Evolutionary conservation across 1,140 invertebrate species (phyloP).

Genomic region (Sycophaga agraensis): DNA sequence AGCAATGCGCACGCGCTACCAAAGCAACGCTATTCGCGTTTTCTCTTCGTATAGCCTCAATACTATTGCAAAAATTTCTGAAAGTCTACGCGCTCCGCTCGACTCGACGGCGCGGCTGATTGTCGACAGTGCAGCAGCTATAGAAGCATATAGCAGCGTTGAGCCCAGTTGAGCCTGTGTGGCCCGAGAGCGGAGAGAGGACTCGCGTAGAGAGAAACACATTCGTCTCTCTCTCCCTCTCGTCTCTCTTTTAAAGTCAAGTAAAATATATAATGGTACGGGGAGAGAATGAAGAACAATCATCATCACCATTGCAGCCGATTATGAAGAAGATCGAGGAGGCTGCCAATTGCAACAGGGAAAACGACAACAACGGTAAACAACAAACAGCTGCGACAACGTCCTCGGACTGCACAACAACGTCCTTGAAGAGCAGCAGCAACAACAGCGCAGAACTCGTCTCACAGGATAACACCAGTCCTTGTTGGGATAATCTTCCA

Average conservation of each 20-base stretch:
- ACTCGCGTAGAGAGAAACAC: not conserved
- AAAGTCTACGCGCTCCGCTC: not conserved
- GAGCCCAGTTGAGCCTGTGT: not conserved
- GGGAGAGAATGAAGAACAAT: constrained; percentile 4
- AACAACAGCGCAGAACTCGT: not conserved
- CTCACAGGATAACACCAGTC: constrained; percentile 25
- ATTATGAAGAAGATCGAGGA: constrained; percentile 2
- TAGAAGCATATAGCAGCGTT: constrained; percentile 3
- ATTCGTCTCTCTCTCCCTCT: not conserved
- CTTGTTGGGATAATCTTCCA: constrained; percentile 62
- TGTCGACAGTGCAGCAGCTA: not conserved
- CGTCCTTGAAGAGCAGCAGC: constrained; percentile 10
- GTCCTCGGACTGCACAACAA: not conserved
- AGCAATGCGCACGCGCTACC: constrained; percentile 1
- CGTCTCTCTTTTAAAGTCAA: not conserved
- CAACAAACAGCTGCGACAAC: not conserved
- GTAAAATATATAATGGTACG: constrained; percentile 21
- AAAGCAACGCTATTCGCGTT: not conserved
- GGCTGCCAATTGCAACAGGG: not conserved
- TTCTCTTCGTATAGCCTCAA: not conserved
- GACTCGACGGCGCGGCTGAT: not conserved
- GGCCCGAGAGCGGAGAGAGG: constrained; percentile 2
- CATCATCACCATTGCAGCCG: not conserved
- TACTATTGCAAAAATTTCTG: not conserved
- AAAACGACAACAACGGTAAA: not conserved